Evolutionary conservation across 2,113 vertebrate species (phyloP).

Genomic region (Loxodonta africana): DNA sequence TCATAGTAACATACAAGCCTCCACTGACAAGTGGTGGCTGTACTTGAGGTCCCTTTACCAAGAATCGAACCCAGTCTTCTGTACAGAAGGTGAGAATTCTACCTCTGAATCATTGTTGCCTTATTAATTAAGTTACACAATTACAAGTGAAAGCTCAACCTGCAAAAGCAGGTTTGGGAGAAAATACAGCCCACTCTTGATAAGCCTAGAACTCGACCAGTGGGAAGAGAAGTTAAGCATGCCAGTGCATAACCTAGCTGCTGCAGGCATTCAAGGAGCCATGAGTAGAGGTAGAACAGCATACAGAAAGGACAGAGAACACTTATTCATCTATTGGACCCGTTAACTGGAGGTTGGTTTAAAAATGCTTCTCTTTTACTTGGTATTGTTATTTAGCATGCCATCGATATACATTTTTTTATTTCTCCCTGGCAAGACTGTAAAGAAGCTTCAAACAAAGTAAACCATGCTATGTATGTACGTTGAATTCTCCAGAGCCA

Average conservation of each 20-base stretch:
- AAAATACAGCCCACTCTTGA: not conserved
- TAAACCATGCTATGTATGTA: accelerated
- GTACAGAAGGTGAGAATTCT: not conserved
- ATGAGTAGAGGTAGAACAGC: accelerated
- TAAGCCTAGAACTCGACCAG: not conserved
- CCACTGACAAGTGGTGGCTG: not conserved
- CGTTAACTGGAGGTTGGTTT: not conserved
- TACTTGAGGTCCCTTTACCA: not conserved
- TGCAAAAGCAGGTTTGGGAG: not conserved
- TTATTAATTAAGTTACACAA: not conserved
- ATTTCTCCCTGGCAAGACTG: not conserved
- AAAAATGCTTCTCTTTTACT: not conserved
- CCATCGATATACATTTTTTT: not conserved
- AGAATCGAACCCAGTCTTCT: not conserved
- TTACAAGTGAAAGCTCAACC: not conserved
- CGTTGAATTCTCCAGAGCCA: not conserved
- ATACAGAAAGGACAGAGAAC: not conserved
- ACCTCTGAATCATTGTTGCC: not conserved
- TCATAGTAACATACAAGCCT: not conserved
- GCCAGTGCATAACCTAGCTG: accelerated
- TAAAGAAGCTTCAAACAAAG: not conserved
- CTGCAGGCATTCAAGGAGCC: not conserved
- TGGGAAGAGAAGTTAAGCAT: not conserved
- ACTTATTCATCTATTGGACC: not conserved
- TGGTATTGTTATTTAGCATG: not conserved